Evolutionary conservation across 2,797 vertebrate species (phyloP).

Genomic region (Brachyalestes nurse): DNA sequence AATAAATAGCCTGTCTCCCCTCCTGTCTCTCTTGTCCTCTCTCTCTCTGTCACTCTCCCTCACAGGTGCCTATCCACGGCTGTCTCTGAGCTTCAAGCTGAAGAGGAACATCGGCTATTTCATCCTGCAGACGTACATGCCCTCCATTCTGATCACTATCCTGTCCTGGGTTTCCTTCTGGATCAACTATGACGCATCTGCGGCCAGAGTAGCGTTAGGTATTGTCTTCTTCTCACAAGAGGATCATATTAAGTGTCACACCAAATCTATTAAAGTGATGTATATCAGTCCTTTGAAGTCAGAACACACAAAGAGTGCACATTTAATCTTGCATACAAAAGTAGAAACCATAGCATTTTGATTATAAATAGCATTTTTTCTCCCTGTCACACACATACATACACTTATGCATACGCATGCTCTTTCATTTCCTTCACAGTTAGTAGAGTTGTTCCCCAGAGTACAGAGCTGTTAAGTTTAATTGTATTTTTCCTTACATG

Average conservation of each 20-base stretch:
- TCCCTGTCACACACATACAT: not conserved
- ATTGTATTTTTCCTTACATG: not conserved
- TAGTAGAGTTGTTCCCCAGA: too few relatives aligned
- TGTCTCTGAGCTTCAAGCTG: constrained; percentile 97
- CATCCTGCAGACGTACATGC: constrained; percentile 99
- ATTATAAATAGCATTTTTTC: not conserved
- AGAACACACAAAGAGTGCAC: not conserved
- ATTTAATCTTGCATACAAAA: too few relatives aligned
- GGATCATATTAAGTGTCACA: not conserved
- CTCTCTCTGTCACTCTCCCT: constrained; percentile 13
- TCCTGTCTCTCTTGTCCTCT: constrained; percentile 20
- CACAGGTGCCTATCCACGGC: constrained; percentile 96
- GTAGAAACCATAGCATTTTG: not conserved
- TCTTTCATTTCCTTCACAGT: not conserved
- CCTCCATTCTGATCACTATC: constrained; percentile 98
- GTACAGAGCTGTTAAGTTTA: not conserved
- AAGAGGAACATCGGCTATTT: constrained; percentile 99
- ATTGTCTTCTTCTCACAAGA: constrained; percentile 63
- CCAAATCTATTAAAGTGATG: not conserved
- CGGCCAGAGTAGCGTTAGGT: constrained; percentile 98
- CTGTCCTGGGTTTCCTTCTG: constrained; percentile 99
- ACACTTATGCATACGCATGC: not conserved
- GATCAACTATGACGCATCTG: constrained; percentile 99
- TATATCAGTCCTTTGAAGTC: not conserved
- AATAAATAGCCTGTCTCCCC: constrained; percentile 57